Base-by-base conservation (phyloP, 2,888 invertebrate species). In the Nymphalis urticae region DNA sequence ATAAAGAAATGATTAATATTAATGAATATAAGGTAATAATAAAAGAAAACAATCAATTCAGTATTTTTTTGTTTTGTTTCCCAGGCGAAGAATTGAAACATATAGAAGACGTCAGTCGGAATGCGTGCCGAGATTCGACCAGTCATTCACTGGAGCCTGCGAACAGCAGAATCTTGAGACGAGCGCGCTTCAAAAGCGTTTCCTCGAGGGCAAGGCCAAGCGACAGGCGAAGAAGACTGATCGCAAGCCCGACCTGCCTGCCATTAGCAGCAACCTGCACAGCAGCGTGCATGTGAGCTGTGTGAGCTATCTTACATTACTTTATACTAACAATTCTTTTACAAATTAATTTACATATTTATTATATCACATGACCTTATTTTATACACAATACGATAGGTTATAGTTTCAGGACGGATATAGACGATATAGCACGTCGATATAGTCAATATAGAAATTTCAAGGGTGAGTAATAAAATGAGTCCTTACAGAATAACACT, bases 101-200 rank as follows among this genome's bases (percentile, higher is more conserved):
- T 98, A 98, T 89, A 94, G 98, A 65, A 94, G 96, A 63, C 95
- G 97, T 73, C 97, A 98, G 86, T 96, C 94, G 76, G 97, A 97
- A 84, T 96, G 97, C 85, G 95, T 96, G 84, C 97, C 97, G 72
- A 94, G 97, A 73, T 98, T 96, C 91, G 97, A 97, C 85, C 97
- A 97, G 85, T 96, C 97, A 75, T 96, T 97, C 88, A 96, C 94
- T 84, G 97, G 97, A 53, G 94, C 96, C 72, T 97, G 97, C 92
- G 98, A 98, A 83, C 97, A 97, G 85, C 97, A 98, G 86, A 95
- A 96, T 79, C 95, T 97, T 90, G 98, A 98, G 87, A 98, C 98
- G 50, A 94, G 95, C 77, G 95, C 97, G 75, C 93, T 98, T 73
- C 97, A 97, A 87, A 97, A 98, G 89, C 95, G 97, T 75, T 98